Evolutionary conservation across 2,888 invertebrate genomes (phyloP).

Genomic region (Cantharis rufa): DNA sequence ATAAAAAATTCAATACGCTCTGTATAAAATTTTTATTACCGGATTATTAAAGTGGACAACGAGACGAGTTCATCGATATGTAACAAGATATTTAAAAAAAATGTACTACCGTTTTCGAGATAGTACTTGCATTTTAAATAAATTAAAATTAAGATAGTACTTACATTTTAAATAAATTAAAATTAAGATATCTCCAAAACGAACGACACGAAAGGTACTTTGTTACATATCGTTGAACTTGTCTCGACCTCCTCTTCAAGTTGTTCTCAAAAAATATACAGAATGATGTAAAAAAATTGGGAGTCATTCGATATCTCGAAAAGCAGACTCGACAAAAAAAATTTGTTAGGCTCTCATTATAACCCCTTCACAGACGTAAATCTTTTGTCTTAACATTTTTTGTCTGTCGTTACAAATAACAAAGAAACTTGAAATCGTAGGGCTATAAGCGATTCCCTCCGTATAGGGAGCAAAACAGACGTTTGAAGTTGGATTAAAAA

Average conservation of each 20-base stretch:
- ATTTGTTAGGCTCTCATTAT: not conserved
- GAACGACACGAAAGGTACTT: not conserved
- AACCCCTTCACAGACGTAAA: not conserved
- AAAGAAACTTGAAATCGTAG: not conserved
- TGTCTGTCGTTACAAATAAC: not conserved
- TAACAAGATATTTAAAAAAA: not conserved
- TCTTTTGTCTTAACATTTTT: too few species aligned
- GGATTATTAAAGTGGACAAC: not conserved
- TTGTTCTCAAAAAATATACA: not conserved
- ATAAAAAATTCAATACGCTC: too few species aligned
- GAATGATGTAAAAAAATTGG: not conserved
- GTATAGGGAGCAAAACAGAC: not conserved
- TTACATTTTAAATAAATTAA: not conserved
- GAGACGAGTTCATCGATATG: not conserved
- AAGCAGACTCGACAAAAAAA: too few species aligned
- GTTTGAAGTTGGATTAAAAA: not conserved
- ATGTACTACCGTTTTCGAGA: not conserved
- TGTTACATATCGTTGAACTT: not conserved
- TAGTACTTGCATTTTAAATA: not conserved
- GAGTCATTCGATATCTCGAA: too few species aligned
- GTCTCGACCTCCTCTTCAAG: not conserved
- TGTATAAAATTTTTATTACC: not conserved
- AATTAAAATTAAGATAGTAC: not conserved
- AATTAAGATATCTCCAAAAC: not conserved
- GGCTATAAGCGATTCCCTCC: too few species aligned